phyloP scores from a whole-genome alignment of 2,888 invertebrate genomes.

The Volucella inanis region DNA sequence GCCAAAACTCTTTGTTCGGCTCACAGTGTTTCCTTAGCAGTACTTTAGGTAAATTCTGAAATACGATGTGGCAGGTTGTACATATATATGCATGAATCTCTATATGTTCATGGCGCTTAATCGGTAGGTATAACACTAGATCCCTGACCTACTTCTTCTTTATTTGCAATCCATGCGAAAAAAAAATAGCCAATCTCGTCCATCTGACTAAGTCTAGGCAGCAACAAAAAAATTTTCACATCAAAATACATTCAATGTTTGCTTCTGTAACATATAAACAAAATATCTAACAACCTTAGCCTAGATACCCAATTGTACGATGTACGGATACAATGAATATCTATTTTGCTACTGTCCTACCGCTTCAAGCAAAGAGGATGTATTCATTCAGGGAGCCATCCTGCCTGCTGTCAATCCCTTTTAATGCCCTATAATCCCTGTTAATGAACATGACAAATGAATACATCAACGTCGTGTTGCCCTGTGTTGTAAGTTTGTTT shows the following conservation, averaged over 20 bases:
- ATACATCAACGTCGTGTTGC: conserved; percentile 50
- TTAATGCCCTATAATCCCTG: conserved; percentile 60
- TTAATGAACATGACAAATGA: conserved; percentile 58
- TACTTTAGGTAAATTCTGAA: no score
- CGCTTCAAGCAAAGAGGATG: neutral
- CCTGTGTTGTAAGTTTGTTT: conserved; percentile 1
- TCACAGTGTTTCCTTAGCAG: no score
- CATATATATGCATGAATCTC: no score
- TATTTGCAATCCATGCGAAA: conserved; percentile 5
- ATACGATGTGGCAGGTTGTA: no score
- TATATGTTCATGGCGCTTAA: no score
- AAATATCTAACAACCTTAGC: conserved; percentile 42
- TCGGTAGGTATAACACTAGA: no score
- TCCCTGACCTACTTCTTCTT: no score
- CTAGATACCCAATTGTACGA: conserved; percentile 8
- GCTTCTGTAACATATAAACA: neutral
- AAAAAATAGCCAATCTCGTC: conserved; percentile 12
- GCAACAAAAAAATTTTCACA: neutral
- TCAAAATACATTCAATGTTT: neutral
- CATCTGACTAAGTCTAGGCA: conserved; percentile 7
- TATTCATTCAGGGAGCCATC: conserved; percentile 17
- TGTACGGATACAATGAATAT: conserved; percentile 1
- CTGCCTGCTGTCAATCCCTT: conserved; percentile 40
- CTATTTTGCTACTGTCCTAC: conserved; percentile 1
- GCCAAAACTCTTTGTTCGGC: no score